phyloP scores from a whole-genome alignment of 1,140 invertebrate genomes.

The Drosophila subobscura region DNA sequence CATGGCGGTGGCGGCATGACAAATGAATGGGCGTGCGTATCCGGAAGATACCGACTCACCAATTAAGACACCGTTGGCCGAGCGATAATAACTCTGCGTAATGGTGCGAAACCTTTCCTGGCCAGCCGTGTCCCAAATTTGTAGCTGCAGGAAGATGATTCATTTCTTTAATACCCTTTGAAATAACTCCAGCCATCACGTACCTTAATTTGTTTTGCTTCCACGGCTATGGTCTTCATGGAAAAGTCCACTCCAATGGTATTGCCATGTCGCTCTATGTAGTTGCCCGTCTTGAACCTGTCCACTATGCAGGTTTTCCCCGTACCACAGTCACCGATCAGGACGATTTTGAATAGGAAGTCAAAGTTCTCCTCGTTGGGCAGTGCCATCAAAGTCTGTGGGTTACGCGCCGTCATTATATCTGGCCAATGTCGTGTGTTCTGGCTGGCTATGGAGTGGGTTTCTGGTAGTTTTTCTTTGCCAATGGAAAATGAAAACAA shows the following conservation, averaged over 20 bases:
- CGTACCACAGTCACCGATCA: slow-evolving; percentile 91
- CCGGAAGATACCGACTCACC: slow-evolving; percentile 85
- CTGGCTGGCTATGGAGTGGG: slow-evolving; percentile 20
- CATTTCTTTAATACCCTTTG: background rate
- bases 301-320: slow-evolving; percentile 95
- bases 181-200: slow-evolving; percentile 21
- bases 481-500: too few relatives aligned
- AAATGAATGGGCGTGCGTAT: slow-evolving; percentile 56
- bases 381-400: slow-evolving; percentile 84
- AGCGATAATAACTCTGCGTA: slow-evolving; percentile 97
- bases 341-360: slow-evolving; percentile 91
- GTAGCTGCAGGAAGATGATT: slow-evolving; percentile 75
- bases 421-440: slow-evolving; percentile 11
- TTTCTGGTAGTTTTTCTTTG: background rate
- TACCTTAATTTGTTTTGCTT: slow-evolving; percentile 97
- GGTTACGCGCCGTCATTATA: slow-evolving; percentile 84
- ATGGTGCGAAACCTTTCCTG: slow-evolving; percentile 97
- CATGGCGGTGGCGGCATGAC: slow-evolving; percentile 21
- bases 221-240: slow-evolving; percentile 96
- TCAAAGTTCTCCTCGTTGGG: slow-evolving; percentile 88
- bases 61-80: slow-evolving; percentile 95
- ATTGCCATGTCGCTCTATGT: slow-evolving; percentile 95
- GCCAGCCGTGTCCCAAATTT: slow-evolving; percentile 97
- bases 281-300: slow-evolving; percentile 96
- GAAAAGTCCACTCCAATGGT: slow-evolving; percentile 98